Conservation (phyloP, 2,888 invertebrate genomes). For the Acholoe squamosa region DNA sequence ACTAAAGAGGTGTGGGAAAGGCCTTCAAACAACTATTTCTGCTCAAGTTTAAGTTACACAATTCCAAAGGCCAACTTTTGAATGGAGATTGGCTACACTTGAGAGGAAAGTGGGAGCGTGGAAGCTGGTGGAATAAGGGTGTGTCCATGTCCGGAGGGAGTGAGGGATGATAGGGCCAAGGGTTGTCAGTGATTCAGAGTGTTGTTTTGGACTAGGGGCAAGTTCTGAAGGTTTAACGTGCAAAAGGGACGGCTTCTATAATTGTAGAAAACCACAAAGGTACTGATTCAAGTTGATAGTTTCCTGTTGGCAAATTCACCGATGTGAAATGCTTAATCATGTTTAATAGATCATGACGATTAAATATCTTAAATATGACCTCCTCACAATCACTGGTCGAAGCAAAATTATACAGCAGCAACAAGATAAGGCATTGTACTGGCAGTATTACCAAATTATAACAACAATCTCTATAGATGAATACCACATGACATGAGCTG, state of each 20-base stretch:
- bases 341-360: not conserved
- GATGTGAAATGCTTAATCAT: slow-evolving; percentile 28
- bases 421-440: not conserved
- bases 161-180: not conserved
- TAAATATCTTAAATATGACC: not conserved
- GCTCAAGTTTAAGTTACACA: slow-evolving; percentile 6
- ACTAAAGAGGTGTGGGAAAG: not conserved
- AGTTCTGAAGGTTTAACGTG: not conserved
- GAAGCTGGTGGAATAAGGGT: not conserved
- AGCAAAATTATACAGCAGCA: not conserved
- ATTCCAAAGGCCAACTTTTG: not conserved
- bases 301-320: not conserved
- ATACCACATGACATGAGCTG: not conserved
- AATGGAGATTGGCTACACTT: not conserved
- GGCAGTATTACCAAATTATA: not conserved
- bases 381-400: not conserved
- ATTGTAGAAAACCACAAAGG: not conserved
- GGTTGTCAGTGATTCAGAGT: not conserved
- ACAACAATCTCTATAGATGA: not conserved
- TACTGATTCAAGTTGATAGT: not conserved
- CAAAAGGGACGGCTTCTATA: not conserved
- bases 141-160: not conserved
- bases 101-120: not conserved
- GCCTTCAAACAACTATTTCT: not conserved
- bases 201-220: not conserved